Evolutionary conservation across 2,888 invertebrate genomes (phyloP), one percentile per base, ranked within the genome.

Genomic region (Macropis europaea): DNA sequence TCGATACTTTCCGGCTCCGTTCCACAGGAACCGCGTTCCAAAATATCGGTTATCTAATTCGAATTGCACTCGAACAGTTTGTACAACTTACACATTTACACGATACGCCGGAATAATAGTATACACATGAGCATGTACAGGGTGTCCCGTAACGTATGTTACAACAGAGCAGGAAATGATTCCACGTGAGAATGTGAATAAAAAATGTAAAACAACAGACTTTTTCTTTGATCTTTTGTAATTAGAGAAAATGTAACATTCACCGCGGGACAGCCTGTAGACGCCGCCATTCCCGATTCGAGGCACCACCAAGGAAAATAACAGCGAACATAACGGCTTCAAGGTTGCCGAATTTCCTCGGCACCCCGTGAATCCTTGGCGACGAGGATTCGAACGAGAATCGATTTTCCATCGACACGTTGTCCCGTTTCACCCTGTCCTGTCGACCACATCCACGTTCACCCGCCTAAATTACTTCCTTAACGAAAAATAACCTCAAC

Each of bases 71-170:
- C 71, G 56, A n/a, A 71, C 28, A 71, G 30, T 71, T 71, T 71
- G 62, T 71, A 71, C 72, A 71, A 62, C 54, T 72, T 71, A 72
- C 53, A 70, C 71, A 71, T 71, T 71, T 71, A 71, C 62, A 62
- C 19, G 52, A 56, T 48, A 24, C 36, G 56, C 42, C 62, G 50
- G 50, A 75, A 61, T 61, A 48, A 38, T n/a, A 52, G 47, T 53
- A 71, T 76, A 73, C 50, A 60, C 40, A 50, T 59, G 50, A 61
- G 67, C 63, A 52, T 59, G 59, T 61, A 72, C 61, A n/a, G n/a
- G n/a, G 68, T 53, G 17, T 38, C 30, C n/a, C n/a, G n/a, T n/a
- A n/a, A n/a, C n/a, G n/a, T n/a, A n/a, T n/a, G n/a, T n/a, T n/a
- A n/a, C n/a, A n/a, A n/a, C n/a, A n/a, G n/a, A n/a, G n/a, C n/a